Conservation (phyloP, 2,888 invertebrate genomes). For the Hypena proboscidalis region DNA sequence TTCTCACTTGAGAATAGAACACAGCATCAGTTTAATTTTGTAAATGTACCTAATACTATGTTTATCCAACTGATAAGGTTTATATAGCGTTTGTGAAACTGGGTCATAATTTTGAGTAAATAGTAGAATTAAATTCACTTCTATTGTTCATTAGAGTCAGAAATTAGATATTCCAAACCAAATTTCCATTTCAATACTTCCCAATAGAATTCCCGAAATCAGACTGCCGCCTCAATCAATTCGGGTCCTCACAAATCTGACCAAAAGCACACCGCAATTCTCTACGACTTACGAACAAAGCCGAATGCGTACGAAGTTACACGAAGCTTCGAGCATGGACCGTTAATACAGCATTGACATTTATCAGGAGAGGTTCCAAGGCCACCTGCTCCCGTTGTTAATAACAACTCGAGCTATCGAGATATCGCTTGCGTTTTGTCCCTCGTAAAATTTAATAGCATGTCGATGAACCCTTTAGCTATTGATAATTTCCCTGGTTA, state of each 20-base stretch:
- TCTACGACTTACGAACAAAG: constrained; percentile 22
- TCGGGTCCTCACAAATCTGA: constrained; percentile 37
- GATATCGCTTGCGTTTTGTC: constrained; percentile 30
- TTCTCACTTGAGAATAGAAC: too few relatives aligned
- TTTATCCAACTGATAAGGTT: too few relatives aligned
- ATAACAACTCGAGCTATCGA: constrained; percentile 25
- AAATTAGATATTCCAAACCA: background rate
- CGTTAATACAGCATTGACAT: constrained; percentile 42
- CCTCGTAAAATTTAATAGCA: constrained; percentile 12
- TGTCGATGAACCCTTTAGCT: too few relatives aligned
- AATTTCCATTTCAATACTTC: background rate
- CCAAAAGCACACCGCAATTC: constrained; percentile 33
- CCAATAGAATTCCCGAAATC: constrained; percentile 25
- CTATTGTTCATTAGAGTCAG: background rate
- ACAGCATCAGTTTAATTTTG: too few relatives aligned
- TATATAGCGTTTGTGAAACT: too few relatives aligned
- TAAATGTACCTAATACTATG: too few relatives aligned
- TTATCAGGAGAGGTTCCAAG: constrained; percentile 45
- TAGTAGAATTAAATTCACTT: too few relatives aligned
- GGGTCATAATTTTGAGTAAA: too few relatives aligned
- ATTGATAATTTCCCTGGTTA: too few relatives aligned
- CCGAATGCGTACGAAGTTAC: constrained; percentile 28
- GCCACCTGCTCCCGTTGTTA: constrained; percentile 37
- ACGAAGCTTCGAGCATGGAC: constrained; percentile 34
- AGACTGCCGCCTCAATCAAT: constrained; percentile 35